These are phyloP conservation scores for Chaetoderma sp. DNA, from an alignment of 2,888 invertebrate genomes.

Conservation along the genomic window DNA sequence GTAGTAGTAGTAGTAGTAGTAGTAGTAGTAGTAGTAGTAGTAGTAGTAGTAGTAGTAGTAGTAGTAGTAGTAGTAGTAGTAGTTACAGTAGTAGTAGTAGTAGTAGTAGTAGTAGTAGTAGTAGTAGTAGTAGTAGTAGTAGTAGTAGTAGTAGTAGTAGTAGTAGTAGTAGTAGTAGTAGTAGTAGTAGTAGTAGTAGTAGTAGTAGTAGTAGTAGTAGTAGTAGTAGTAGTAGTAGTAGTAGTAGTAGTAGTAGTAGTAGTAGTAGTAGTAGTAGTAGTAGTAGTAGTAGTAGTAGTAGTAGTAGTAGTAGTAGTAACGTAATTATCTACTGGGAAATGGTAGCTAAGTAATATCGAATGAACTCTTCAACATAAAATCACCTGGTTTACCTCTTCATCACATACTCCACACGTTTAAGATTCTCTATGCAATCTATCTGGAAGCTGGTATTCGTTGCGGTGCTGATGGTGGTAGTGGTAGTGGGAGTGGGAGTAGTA, in stretches of 20 bases:
- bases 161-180: constrained; percentile 10
- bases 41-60: not conserved
- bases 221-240: constrained; percentile 11
- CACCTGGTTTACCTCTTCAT: too few species aligned
- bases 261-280: constrained; percentile 4
- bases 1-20: not conserved
- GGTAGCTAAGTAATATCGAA: too few species aligned
- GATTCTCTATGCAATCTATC: too few species aligned
- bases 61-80: too few species aligned
- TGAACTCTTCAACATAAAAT: too few species aligned
- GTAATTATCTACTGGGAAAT: too few species aligned
- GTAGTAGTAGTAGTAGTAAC: too few species aligned
- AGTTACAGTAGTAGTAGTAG: not conserved
- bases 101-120: not conserved
- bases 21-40: not conserved
- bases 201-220: constrained; percentile 20
- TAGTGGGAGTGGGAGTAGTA: too few species aligned
- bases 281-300: not conserved
- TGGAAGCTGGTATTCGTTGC: too few species aligned
- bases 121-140: not conserved
- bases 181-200: constrained; percentile 6
- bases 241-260: not conserved
- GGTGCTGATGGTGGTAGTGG: too few species aligned
- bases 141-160: not conserved
- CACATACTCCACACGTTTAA: too few species aligned